These are phyloP conservation scores for Hyles euphorbiae DNA, from an alignment of 1,140 invertebrate genomes.

Conservation along the genomic window DNA sequence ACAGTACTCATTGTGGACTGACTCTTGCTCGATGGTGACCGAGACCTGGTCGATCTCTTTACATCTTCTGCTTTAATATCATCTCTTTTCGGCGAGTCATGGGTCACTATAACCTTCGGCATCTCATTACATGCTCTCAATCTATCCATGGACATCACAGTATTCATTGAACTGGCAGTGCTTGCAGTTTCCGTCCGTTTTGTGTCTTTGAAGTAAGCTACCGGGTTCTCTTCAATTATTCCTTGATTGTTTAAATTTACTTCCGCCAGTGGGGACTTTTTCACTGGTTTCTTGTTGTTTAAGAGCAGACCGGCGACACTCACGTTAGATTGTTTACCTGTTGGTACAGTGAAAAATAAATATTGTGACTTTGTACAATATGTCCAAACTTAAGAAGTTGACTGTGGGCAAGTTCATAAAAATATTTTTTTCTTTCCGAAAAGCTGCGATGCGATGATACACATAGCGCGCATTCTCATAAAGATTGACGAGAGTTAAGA, in stretches of 20 bases:
- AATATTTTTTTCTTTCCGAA: too few relatives aligned
- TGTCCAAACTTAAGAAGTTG: too few relatives aligned
- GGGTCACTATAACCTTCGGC: slow-evolving; percentile 39
- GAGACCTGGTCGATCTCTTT: slow-evolving; percentile 33
- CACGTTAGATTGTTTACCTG: slow-evolving; percentile 57
- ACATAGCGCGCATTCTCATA: too few relatives aligned
- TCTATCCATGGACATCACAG: slow-evolving; percentile 49
- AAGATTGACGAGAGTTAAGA: too few relatives aligned
- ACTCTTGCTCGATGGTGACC: slow-evolving; percentile 53
- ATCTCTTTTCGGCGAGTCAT: slow-evolving; percentile 17
- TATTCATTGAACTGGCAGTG: slow-evolving; percentile 45
- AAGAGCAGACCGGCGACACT: slow-evolving; percentile 50
- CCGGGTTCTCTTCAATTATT: slow-evolving; percentile 31
- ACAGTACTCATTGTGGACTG: slow-evolving; percentile 57
- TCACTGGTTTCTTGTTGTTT: slow-evolving; percentile 40
- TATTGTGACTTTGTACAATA: too few relatives aligned
- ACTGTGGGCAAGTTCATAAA: too few relatives aligned
- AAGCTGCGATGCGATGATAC: too few relatives aligned
- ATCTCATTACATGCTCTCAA: slow-evolving; percentile 31
- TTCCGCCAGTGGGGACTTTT: slow-evolving; percentile 50
- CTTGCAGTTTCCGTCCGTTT: slow-evolving; percentile 41
- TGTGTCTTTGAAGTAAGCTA: slow-evolving; percentile 43
- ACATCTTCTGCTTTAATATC: slow-evolving; percentile 25
- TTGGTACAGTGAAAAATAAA: too few relatives aligned
- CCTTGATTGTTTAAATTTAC: slow-evolving; percentile 46